Evolutionary conservation across 92 coral and sea anemone genomes (phyloP).

Genomic region (Phymanthus crucifer): DNA sequence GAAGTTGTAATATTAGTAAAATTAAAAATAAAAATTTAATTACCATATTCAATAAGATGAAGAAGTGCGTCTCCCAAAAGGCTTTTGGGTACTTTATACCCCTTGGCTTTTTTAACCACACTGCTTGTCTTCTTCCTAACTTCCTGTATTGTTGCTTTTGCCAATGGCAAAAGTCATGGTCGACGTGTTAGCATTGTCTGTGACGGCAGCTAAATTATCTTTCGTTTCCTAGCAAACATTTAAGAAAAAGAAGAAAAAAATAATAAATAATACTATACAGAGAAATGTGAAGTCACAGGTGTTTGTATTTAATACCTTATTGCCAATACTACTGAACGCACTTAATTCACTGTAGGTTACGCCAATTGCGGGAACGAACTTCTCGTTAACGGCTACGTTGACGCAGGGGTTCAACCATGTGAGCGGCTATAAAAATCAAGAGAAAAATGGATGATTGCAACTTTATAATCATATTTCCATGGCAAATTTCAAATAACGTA

Average conservation of each 20-base stretch:
- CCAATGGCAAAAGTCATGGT: too few relatives aligned
- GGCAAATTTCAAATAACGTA: background rate
- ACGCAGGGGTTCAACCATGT: constrained; percentile 46
- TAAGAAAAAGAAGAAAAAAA: background rate
- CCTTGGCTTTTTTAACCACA: too few relatives aligned
- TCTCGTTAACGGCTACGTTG: constrained; percentile 15
- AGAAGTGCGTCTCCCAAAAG: too few relatives aligned
- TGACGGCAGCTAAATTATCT: background rate
- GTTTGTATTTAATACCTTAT: background rate
- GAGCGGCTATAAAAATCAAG: constrained; percentile 13
- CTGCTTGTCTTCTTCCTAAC: too few relatives aligned
- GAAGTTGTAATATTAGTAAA: too few relatives aligned
- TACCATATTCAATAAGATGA: too few relatives aligned
- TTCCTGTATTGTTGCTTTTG: too few relatives aligned
- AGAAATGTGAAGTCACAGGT: background rate
- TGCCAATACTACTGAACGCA: constrained; percentile 30
- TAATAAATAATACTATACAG: background rate
- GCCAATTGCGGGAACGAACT: constrained; percentile 36
- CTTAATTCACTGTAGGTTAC: constrained; percentile 6
- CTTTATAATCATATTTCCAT: background rate
- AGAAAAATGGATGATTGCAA: background rate
- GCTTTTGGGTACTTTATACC: too few relatives aligned
- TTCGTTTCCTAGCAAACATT: background rate
- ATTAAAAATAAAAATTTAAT: too few relatives aligned
- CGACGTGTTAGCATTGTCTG: too few relatives aligned